phyloP scores from a whole-genome alignment of 2,113 vertebrate genomes.

The Rhinolophus ferrumequinum region DNA sequence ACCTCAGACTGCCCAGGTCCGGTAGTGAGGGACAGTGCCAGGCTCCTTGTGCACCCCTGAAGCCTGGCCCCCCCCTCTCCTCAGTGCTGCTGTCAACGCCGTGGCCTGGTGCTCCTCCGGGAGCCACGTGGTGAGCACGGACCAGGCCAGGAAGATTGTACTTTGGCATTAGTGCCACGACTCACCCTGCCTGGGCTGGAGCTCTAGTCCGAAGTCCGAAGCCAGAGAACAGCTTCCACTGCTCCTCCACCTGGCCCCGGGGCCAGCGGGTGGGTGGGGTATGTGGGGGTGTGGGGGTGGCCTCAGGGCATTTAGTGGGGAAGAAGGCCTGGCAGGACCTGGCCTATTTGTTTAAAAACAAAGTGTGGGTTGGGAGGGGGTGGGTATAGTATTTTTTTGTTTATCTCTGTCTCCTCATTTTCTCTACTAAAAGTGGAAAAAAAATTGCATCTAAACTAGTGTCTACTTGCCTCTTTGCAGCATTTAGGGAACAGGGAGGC shows the following conservation, averaged over 20 bases:
- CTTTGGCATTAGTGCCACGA: constrained; percentile 86
- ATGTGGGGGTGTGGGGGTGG: background rate
- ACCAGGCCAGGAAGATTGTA: constrained; percentile 87
- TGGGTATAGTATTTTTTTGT: background rate
- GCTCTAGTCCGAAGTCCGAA: background rate
- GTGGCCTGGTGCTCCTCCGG: constrained; percentile 92
- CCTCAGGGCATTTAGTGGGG: background rate
- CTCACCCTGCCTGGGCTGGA: background rate
- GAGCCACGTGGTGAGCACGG: constrained; percentile 90
- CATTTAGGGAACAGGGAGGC: background rate
- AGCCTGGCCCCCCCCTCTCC: background rate
- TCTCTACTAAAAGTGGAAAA: background rate
- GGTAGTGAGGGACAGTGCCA: background rate
- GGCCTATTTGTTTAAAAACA: constrained; percentile 49
- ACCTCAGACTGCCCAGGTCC: background rate
- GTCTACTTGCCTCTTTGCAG: constrained; percentile 8
- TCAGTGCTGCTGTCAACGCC: constrained; percentile 88
- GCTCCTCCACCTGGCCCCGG: background rate
- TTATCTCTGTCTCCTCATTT: background rate
- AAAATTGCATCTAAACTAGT: background rate
- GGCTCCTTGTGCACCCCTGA: background rate
- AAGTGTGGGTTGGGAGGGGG: background rate
- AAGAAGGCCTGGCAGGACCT: constrained; percentile 56
- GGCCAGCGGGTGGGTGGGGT: background rate
- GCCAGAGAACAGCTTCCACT: background rate